Evolutionary conservation across 2,113 vertebrate genomes (phyloP).

Genomic region (Tupaia tana): DNA sequence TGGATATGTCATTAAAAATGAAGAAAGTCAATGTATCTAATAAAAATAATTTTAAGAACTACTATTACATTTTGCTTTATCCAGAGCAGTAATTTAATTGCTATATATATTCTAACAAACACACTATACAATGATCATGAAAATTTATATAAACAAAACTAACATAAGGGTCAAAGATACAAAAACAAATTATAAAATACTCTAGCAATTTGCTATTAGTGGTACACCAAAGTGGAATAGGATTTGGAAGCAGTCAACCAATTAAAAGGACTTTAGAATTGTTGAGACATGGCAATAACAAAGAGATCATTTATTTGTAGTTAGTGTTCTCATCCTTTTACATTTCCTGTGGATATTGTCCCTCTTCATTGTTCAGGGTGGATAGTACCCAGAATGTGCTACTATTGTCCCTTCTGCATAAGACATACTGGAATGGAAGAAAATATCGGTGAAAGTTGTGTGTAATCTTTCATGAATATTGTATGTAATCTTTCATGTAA

Average conservation of each 20-base stretch:
- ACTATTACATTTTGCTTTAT: neutral
- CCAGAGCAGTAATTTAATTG: neutral
- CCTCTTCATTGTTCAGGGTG: neutral
- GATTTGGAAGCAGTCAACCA: no score
- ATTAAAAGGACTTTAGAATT: neutral
- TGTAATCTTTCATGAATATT: neutral
- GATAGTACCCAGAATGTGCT: neutral
- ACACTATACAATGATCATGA: neutral
- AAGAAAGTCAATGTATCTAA: neutral
- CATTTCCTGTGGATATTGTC: neutral
- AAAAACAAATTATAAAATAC: neutral
- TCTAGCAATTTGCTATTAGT: neutral
- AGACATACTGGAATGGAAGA: neutral
- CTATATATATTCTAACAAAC: neutral
- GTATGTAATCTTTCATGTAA: neutral
- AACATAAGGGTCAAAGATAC: neutral
- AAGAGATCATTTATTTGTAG: neutral
- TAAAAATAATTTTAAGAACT: slow-evolving; percentile 38
- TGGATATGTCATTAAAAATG: neutral
- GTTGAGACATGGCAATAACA: neutral
- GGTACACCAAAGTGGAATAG: accelerated
- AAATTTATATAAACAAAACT: neutral
- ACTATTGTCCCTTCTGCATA: neutral
- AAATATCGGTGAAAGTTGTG: neutral
- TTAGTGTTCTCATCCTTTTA: neutral